Evolutionary conservation across 2,797 vertebrate species (phyloP), one percentile per base, ranked within the genome.

Genomic region (Paramormyrops hopkinsi): DNA sequence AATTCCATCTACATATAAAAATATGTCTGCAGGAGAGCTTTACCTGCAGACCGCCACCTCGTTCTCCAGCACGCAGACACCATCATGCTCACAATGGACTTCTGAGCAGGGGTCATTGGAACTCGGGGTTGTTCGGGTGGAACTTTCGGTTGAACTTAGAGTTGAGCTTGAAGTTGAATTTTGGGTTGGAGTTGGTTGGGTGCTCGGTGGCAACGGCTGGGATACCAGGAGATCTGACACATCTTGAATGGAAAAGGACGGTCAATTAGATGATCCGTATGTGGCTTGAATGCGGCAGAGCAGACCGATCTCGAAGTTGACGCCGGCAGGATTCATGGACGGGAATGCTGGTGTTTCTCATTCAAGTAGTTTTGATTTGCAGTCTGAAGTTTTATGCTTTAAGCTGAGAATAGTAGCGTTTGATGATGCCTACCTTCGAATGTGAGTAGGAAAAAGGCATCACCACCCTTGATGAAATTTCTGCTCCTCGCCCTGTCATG

Each of bases 381-480:
- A 44, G 19, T 41, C 37, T 79, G 73, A 79, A 79, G 37, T 44
- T 22, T 82, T n/a, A n/a, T 44, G 41, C 76, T 22, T 46, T 82
- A 9, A n/a, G 41, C 76, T 46, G 41, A 46, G 41, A 22, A n/a
- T 46, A 82, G 41, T 9, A 46, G 19, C 19, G 1, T 85, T 48
- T 9, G 25, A 51, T 51, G 29, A 33, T 14, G 1, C 62, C 25
- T 94, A 98, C 97, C 97, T 93, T 98, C 96, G 62, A 97, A n/a
- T 41, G 96, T 97, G 89, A 97, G 86, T 79, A 98, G 96, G 88
- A 98, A 94, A 91, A 94, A 97, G 92, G 94, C 93, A n/a, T 96
- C 86, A 0, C 95, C 93, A 85, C 96, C 97, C 93, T 98, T 98
- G 90, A 97, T 95, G 93, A 96, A 99, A 89, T 96, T 91, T 51